Base-by-base conservation (phyloP, 2,888 invertebrate species). In the Caenorhabditis sp. region DNA sequence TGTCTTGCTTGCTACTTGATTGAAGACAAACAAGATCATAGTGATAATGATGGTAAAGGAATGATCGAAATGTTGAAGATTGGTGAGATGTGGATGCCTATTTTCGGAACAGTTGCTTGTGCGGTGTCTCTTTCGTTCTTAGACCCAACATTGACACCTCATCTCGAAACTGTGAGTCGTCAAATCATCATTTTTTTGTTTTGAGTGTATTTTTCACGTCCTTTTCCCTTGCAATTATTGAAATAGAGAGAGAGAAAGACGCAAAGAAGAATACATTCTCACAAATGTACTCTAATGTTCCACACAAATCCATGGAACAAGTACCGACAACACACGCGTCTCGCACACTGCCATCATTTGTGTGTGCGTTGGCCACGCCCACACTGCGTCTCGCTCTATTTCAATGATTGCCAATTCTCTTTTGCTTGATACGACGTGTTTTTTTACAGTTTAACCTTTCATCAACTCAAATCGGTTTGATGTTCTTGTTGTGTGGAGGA, bases 61-160 rank as follows among this genome's bases (percentile, higher is more conserved):
- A 86, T 86, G 82, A n/a, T 86, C 53, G 80, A 69, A 2, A 85
- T 86, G 80, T 69, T 86, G 26, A 71, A 69, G 31, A 83, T 86
- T 31, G 81, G 84, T 10, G 67, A 77, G 26, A 85, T 86, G 19
- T 87, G 86, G 86, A 57, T 87, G 0, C 83, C 86, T 68, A 78
- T 84, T 21, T 84, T 79, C 31, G 82, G 86, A 1, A 83, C 86
- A 1, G 68, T 79, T 6, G 80, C 88, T 3, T 87, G 88, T 12
- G 88, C 88, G 12, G 80, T 88, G 14, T 83, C 84, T 0, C 74
- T 87, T 1, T 88, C 88, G 1, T 95, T 94, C 88, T 90, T 95
- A 24, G 93, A 94, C 87, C 94, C 95, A 0, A 95, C 95, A 0
- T 89, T 95, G 24, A 94, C 95, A 82, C 93, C 93, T 0, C 95